These are phyloP conservation scores for Agapetus fuscipes DNA, from an alignment of 2,888 invertebrate species.

Conservation along the genomic window DNA sequence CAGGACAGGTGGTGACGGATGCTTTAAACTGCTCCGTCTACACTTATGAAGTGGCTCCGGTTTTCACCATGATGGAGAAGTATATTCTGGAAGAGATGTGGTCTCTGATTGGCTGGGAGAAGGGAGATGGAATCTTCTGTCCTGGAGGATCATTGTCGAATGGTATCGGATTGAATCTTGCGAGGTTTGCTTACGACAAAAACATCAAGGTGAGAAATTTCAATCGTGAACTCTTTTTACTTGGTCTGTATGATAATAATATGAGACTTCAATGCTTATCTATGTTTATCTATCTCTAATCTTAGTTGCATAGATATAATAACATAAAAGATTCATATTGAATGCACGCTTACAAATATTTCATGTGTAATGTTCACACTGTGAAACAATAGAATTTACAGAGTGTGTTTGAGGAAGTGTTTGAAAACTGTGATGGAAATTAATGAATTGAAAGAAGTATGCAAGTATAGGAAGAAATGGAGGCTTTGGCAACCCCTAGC, in stretches of 20 bases:
- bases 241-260: too few species aligned
- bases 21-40: conserved; percentile 42
- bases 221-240: conserved; percentile 1
- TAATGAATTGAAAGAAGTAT: too few species aligned
- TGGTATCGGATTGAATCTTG: conserved; percentile 44
- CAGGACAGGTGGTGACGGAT: conserved; percentile 43
- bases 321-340: too few species aligned
- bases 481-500: too few species aligned
- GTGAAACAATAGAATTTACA: too few species aligned
- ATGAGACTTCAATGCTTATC: background rate
- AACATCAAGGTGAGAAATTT: conserved; percentile 31
- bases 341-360: too few species aligned
- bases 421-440: too few species aligned
- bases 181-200: conserved; percentile 38
- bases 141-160: conserved; percentile 51
- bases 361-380: background rate
- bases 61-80: conserved; percentile 44
- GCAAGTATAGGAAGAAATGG: too few species aligned
- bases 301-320: too few species aligned
- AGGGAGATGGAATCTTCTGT: conserved; percentile 44
- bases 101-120: conserved; percentile 35
- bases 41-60: conserved; percentile 48
- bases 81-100: conserved; percentile 37
- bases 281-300: conserved; percentile 3
- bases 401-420: too few species aligned